These are phyloP conservation scores for Ursus arctos DNA, from an alignment of 2,113 vertebrate genomes.

Conservation along the genomic window DNA sequence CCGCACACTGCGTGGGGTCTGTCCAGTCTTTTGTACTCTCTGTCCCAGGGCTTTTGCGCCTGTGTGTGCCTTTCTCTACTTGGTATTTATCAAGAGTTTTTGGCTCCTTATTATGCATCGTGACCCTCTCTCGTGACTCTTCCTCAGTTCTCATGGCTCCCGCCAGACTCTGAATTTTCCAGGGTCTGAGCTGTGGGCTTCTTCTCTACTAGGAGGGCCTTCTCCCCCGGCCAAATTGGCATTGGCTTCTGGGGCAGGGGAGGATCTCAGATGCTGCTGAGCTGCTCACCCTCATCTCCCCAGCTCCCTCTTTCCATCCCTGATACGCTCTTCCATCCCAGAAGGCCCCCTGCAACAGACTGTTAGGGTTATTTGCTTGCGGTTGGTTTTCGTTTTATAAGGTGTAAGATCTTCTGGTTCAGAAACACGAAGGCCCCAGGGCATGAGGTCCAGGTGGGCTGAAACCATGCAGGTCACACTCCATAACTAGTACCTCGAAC, in stretches of 20 bases:
- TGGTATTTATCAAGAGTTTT: background rate
- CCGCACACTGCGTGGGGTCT: no score
- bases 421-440: accelerated
- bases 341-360: accelerated
- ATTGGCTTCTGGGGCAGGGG: background rate
- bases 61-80: background rate
- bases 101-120: accelerated
- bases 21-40: accelerated
- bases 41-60: no score
- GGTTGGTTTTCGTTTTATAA: background rate
- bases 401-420: background rate
- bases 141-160: background rate
- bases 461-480: accelerated
- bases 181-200: background rate
- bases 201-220: background rate
- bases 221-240: background rate
- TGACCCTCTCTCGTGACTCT: background rate
- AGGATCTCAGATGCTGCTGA: background rate
- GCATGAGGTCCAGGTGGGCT: background rate
- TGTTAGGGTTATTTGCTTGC: accelerated
- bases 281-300: accelerated
- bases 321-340: accelerated
- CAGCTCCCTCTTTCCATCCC: accelerated
- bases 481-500: background rate
- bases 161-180: no score